A percentile compares a stretch with the other conserved stretches of the same genome.
Conservation (phyloP, 1,140 invertebrate genomes). For the Conus ventricosus region DNA sequence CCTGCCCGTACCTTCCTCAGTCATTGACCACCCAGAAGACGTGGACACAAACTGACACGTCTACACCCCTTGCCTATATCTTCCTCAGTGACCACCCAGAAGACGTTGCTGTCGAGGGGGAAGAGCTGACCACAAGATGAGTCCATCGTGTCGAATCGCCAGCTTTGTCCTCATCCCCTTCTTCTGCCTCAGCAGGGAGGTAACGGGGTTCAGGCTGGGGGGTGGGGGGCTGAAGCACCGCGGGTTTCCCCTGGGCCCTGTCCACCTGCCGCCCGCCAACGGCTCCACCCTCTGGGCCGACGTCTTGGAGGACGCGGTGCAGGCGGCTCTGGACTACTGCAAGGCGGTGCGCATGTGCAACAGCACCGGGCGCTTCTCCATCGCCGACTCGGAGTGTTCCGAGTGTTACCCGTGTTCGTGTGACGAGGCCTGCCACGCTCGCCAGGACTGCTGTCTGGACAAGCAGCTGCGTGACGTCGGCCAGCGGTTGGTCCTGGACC, state of each 20-base stretch:
- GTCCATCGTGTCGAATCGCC: background rate
- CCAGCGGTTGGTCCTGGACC: background rate
- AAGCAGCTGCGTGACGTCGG: background rate
- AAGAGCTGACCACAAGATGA: background rate
- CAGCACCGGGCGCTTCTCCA: background rate
- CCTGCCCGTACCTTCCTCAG: too few relatives aligned
- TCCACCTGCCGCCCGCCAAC: background rate
- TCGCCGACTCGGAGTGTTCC: background rate
- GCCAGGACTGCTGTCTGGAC: slow-evolving; percentile 31
- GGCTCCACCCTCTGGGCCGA: slow-evolving; percentile 17
- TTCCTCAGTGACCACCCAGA: too few relatives aligned
- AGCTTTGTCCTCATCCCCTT: background rate
- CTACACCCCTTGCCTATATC: background rate
- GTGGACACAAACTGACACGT: background rate
- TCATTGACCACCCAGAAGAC: background rate
- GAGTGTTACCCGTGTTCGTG: slow-evolving; percentile 21
- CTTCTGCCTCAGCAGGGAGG: background rate
- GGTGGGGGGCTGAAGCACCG: background rate
- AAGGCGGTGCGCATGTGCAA: background rate
- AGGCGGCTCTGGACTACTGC: background rate
- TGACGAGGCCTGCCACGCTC: background rate
- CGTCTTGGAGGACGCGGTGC: background rate
- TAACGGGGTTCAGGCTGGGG: background rate
- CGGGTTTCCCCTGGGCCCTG: background rate
- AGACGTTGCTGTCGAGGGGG: background rate